Base-by-base conservation (phyloP, 2,113 vertebrate species). In the Pycnonotus jocosus region DNA sequence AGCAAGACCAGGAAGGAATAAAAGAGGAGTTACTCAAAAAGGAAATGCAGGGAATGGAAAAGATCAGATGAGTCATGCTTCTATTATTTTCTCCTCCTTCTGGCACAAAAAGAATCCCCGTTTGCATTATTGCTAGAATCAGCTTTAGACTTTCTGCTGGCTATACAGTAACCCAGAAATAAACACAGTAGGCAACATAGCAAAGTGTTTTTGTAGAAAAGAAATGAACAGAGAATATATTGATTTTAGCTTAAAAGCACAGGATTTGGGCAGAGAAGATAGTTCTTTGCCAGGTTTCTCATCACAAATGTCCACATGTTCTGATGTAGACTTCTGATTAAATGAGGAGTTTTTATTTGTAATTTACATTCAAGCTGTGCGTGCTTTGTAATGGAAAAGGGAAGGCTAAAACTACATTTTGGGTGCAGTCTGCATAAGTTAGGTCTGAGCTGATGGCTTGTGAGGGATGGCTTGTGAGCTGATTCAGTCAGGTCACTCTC, bases 21-120 rank as follows among this genome's bases (percentile, higher is more conserved):
- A 76, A 93, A 86, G 40, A 78, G 65, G 86, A 84, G 72, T 90
- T 90, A 86, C 86, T 92, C 24, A 84, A 91, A 97, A 95, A 96
- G 88, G 83, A 94, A 91, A 77, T 91, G 50, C 45, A 57, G 61
- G 54, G 58, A 86, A 90, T 58, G 68, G 58, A 87, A 77, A 58
- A 80, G 66, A 92, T 65, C 54, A 61, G 81, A 90, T 95, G 87
- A 94, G 56, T 96, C 90, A 90, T 62, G 51, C 81, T 88, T 80
- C 54, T 69, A 12, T 66, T 90, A 91, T 96, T 95, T 91, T 69
- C 93, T 82, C 54, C 66, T 95, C 79, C 79, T 93, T 88, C 45
- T 87, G 87, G 74, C 85, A 88, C 76, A 66, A 50, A 88, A 80
- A 58, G 38, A 87, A 66, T 72, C 33, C 8, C 33, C 0, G 2